These are phyloP conservation scores for Clivina fossor DNA, from an alignment of 2,888 invertebrate species.

Conservation along the genomic window DNA sequence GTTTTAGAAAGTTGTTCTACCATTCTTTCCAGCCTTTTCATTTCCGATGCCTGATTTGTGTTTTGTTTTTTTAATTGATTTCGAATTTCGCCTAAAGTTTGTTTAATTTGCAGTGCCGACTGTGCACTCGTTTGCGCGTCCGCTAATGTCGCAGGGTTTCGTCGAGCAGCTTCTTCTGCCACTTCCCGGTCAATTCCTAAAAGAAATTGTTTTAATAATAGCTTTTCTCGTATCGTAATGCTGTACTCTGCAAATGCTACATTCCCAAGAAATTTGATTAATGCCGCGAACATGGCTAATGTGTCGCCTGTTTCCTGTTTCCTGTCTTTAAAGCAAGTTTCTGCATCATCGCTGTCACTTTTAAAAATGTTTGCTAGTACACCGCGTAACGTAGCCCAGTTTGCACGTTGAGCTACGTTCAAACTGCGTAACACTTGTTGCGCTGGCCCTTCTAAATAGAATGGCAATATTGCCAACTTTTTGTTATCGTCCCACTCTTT, in stretches of 20 bases:
- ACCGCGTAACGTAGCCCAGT: neutral
- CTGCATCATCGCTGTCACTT: neutral
- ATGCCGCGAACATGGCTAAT: neutral
- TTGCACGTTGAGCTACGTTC: neutral
- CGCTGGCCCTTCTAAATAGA: slow-evolving; percentile 1
- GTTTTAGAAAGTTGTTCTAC: neutral
- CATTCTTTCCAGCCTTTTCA: neutral
- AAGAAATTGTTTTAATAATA: neutral
- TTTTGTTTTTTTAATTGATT: neutral
- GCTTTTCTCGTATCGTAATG: neutral
- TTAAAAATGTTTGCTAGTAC: neutral
- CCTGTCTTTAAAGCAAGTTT: neutral
- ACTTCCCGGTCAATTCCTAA: neutral
- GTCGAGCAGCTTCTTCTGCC: neutral
- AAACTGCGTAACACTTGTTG: neutral
- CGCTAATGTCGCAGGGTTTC: neutral
- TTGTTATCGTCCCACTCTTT: neutral
- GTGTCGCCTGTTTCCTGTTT: neutral
- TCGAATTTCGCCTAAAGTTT: neutral
- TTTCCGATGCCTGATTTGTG: neutral
- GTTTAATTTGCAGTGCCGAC: neutral
- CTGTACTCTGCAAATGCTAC: neutral
- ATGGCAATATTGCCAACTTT: neutral
- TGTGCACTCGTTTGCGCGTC: neutral
- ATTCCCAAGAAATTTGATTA: neutral